Evolutionary conservation across 2,797 vertebrate genomes (phyloP).

Genomic region (Eulemur coronatus): DNA sequence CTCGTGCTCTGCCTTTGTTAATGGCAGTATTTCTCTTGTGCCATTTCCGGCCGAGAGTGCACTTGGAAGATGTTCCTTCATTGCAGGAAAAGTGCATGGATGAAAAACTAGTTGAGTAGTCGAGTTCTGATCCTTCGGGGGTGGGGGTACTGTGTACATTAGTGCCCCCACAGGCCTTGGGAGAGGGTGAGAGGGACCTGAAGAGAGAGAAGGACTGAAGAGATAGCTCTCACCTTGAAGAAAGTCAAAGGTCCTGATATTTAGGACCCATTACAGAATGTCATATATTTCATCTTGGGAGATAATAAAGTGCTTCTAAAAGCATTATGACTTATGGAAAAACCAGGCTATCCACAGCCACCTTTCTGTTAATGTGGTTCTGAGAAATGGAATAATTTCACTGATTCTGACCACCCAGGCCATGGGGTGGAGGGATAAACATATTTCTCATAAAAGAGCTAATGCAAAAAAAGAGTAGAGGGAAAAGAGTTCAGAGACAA

Average conservation of each 20-base stretch:
- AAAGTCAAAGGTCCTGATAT: conserved; percentile 33
- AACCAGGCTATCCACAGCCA: neutral
- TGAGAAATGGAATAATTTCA: conserved; percentile 49
- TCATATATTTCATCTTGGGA: conserved; percentile 37
- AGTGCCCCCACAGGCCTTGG: neutral
- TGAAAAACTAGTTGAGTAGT: neutral
- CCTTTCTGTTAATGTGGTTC: neutral
- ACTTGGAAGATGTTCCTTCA: neutral
- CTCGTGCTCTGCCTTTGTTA: conserved; percentile 21
- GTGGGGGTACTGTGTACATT: neutral
- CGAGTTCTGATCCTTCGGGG: neutral
- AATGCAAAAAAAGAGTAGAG: neutral
- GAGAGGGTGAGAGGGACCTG: neutral
- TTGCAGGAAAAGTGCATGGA: conserved; percentile 31
- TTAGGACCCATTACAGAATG: conserved; percentile 23
- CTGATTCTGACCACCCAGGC: neutral
- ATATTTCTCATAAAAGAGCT: conserved; percentile 42
- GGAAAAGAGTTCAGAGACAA: neutral
- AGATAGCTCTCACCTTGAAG: neutral
- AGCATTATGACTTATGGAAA: neutral
- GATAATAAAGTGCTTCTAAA: neutral
- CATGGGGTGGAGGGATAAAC: neutral
- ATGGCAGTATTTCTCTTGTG: conserved; percentile 22
- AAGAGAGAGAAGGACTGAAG: neutral
- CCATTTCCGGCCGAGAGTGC: neutral